Percentiles rank a stretch among this genome's conserved stretches.
Evolutionary conservation across 2,888 invertebrate species (phyloP).

Genomic region (Lasioglossum malachurum): DNA sequence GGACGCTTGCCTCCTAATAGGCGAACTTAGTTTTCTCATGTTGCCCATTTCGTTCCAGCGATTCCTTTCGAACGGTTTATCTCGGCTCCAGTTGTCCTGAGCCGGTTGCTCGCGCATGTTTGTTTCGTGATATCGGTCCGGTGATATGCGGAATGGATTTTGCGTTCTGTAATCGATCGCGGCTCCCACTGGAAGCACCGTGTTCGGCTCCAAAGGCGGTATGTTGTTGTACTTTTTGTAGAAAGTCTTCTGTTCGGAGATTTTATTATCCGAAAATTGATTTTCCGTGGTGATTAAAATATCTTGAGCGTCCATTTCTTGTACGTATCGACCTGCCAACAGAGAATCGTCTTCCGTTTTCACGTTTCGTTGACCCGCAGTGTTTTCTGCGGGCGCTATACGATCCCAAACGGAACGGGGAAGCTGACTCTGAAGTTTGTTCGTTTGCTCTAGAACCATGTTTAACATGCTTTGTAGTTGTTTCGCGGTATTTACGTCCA

Average conservation of each 20-base stretch:
- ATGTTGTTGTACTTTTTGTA: conserved; percentile 71
- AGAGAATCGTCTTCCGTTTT: conserved; percentile 47
- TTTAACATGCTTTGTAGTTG: conserved; percentile 81
- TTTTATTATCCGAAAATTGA: conserved; percentile 63
- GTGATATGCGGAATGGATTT: conserved; percentile 19
- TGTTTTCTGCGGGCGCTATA: conserved; percentile 78
- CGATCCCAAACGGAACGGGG: conserved; percentile 84
- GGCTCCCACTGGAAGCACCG: conserved; percentile 53
- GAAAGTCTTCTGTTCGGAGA: conserved; percentile 8
- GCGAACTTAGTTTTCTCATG: conserved; percentile 55
- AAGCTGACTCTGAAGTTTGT: conserved; percentile 80
- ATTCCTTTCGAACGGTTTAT: conserved; percentile 47
- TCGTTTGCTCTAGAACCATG: conserved; percentile 82
- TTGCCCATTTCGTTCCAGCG: conserved; percentile 54
- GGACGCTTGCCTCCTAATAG: conserved; percentile 57
- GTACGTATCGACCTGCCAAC: conserved; percentile 76
- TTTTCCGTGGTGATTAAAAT: conserved; percentile 78
- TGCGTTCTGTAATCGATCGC: not conserved
- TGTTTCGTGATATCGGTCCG: conserved; percentile 49
- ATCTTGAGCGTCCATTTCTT: conserved; percentile 76
- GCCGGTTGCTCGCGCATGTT: conserved; percentile 52
- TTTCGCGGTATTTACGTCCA: conserved; percentile 79
- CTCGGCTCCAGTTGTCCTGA: conserved; percentile 64
- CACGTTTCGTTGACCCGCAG: conserved; percentile 13
- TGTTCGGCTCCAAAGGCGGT: conserved; percentile 67